Evolutionary conservation across 2,888 invertebrate species (phyloP).

Genomic region (Phlogophora meticulosa): DNA sequence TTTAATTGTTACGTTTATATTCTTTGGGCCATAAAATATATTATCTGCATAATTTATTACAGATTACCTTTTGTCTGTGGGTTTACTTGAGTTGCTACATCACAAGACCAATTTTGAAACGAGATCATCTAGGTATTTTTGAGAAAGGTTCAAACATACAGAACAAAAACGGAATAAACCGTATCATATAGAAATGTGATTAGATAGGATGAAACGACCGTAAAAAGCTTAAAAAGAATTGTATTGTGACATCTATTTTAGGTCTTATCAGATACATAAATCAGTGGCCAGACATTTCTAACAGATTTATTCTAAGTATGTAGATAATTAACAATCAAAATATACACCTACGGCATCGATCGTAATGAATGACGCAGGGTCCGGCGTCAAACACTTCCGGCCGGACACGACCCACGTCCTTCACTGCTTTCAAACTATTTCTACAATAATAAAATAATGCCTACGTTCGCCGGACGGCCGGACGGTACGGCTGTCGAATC

Average conservation of each 20-base stretch:
- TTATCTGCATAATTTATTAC: conserved; percentile 61
- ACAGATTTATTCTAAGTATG: conserved; percentile 51
- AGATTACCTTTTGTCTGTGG: conserved; percentile 32
- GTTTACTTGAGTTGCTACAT: conserved; percentile 1
- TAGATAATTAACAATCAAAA: conserved; percentile 76
- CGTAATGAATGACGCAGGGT: conserved; percentile 76
- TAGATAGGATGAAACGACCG: neutral
- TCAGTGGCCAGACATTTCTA: conserved; percentile 46
- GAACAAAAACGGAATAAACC: neutral
- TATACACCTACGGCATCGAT: conserved; percentile 73
- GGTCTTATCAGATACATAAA: conserved; percentile 41
- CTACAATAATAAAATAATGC: conserved; percentile 74
- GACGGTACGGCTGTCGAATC: conserved; percentile 65
- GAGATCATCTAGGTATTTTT: neutral
- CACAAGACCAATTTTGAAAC: conserved; percentile 32
- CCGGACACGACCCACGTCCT: conserved; percentile 83
- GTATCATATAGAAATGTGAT: neutral
- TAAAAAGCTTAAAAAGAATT: conserved; percentile 18
- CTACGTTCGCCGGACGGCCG: conserved; percentile 62
- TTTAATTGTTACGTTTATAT: conserved; percentile 67
- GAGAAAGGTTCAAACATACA: neutral
- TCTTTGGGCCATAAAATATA: conserved; percentile 54
- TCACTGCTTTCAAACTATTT: conserved; percentile 75
- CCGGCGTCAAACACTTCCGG: conserved; percentile 83
- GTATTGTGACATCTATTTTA: conserved; percentile 44